A percentile compares a stretch with the other conserved stretches of the same genome.
phyloP scores from a whole-genome alignment of 2,797 vertebrate species.

The Arrhamphus sclerolepis region DNA sequence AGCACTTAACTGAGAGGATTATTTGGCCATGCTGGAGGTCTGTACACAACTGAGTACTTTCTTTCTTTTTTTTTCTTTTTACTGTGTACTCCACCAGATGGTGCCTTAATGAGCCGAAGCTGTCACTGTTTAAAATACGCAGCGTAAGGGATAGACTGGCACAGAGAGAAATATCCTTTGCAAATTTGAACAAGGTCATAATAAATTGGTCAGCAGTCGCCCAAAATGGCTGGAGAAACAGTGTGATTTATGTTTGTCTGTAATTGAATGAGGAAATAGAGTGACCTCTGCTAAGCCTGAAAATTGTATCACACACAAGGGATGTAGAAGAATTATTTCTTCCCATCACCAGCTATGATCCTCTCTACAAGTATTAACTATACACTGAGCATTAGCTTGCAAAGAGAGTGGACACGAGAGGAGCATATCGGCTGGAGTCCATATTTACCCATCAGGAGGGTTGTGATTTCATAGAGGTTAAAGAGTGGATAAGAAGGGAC shows the following conservation, averaged over 20 bases:
- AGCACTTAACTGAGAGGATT: constrained; percentile 28
- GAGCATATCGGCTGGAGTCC: constrained; percentile 35
- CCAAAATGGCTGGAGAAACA: constrained; percentile 55
- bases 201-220: constrained; percentile 60
- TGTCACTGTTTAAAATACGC: constrained; percentile 63
- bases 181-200: constrained; percentile 72
- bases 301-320: constrained; percentile 34
- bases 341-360: constrained; percentile 46
- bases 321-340: constrained; percentile 54
- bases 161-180: constrained; percentile 50
- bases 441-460: constrained; percentile 63
- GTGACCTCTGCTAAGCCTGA: constrained; percentile 56
- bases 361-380: constrained; percentile 52
- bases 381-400: constrained; percentile 56
- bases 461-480: constrained; percentile 49
- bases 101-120: constrained; percentile 66
- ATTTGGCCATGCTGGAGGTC: constrained; percentile 38
- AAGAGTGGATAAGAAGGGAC: constrained; percentile 32
- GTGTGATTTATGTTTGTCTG: constrained; percentile 65
- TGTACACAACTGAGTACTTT: constrained; percentile 24
- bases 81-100: constrained; percentile 68
- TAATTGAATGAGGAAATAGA: constrained; percentile 66
- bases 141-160: constrained; percentile 27
- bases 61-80: constrained; percentile 43
- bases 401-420: constrained; percentile 34